Percentiles rank a stretch among this genome's conserved stretches.
Evolutionary conservation across 2,113 vertebrate genomes (phyloP).

Genomic region (Tupaia tana): DNA sequence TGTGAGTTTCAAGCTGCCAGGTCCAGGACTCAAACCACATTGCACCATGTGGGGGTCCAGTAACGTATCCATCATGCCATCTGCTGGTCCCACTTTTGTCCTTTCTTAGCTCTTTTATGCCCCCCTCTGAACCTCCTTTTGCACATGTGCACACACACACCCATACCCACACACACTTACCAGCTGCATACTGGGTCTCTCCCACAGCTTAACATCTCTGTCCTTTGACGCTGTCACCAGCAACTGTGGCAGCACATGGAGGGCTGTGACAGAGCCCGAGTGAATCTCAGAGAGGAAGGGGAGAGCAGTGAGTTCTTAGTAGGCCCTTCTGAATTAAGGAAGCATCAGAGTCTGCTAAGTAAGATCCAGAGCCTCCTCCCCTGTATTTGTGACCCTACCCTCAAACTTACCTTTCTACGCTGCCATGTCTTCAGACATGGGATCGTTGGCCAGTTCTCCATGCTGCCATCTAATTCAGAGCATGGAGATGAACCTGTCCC

Average conservation of each 20-base stretch:
- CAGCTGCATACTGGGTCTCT: conserved; percentile 78
- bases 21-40: too few species aligned
- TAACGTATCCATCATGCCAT: too few species aligned
- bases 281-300: conserved; percentile 78
- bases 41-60: too few species aligned
- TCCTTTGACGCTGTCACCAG: conserved; percentile 83
- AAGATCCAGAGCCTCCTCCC: neutral
- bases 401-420: conserved; percentile 70
- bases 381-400: neutral
- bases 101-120: neutral
- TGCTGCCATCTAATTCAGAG: neutral
- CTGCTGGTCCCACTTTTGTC: too few species aligned
- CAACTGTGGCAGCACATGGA: conserved; percentile 75
- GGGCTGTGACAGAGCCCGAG: conserved; percentile 74
- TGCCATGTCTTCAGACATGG: neutral
- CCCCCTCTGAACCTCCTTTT: neutral
- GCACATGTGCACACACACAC: neutral
- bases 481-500: neutral
- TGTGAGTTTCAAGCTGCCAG: too few species aligned
- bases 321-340: neutral
- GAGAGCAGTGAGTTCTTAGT: neutral
- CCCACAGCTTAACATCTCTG: conserved; percentile 84
- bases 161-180: conserved; percentile 54
- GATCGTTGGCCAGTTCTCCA: rapidly evolving
- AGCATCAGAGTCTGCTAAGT: neutral